These are phyloP conservation scores for Pelobates cultripes DNA, from an alignment of 2,797 vertebrate species.

Conservation along the genomic window DNA sequence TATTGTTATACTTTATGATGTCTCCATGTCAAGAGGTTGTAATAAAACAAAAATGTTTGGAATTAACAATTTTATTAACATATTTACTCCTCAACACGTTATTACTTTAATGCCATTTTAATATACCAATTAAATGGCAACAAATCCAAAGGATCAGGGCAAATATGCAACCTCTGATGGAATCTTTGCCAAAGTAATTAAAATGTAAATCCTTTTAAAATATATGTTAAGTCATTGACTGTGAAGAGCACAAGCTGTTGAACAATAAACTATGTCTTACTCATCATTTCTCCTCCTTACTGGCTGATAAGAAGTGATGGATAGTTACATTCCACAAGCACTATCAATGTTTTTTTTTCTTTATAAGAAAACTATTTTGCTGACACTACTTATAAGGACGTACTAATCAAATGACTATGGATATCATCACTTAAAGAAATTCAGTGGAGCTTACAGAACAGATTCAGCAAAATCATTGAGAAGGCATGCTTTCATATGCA, in stretches of 20 bases:
- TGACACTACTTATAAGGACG: constrained; percentile 30
- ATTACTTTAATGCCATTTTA: constrained; percentile 37
- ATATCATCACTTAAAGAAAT: not conserved
- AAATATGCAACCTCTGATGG: constrained; percentile 41
- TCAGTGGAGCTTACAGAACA: too few relatives aligned
- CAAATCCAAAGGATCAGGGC: constrained; percentile 25
- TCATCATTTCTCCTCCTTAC: constrained; percentile 45
- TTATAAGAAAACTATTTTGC: constrained; percentile 43
- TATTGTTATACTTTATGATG: too few relatives aligned
- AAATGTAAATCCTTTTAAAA: constrained; percentile 51
- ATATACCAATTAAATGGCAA: constrained; percentile 33
- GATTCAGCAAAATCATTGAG: too few relatives aligned
- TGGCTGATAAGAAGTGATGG: constrained; percentile 52
- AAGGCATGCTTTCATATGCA: too few relatives aligned
- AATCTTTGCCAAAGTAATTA: constrained; percentile 47
- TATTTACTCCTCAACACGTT: constrained; percentile 20
- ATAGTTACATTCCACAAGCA: constrained; percentile 37
- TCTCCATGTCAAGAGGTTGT: too few relatives aligned
- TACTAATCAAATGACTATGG: constrained; percentile 28
- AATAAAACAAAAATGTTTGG: not conserved
- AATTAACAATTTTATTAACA: constrained; percentile 4
- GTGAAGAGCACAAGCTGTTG: constrained; percentile 49
- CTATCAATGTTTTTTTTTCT: constrained; percentile 36
- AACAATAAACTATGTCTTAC: constrained; percentile 54
- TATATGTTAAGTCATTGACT: constrained; percentile 51